Conservation (phyloP, 1,140 invertebrate species). For the Drosophila eugracilis region DNA sequence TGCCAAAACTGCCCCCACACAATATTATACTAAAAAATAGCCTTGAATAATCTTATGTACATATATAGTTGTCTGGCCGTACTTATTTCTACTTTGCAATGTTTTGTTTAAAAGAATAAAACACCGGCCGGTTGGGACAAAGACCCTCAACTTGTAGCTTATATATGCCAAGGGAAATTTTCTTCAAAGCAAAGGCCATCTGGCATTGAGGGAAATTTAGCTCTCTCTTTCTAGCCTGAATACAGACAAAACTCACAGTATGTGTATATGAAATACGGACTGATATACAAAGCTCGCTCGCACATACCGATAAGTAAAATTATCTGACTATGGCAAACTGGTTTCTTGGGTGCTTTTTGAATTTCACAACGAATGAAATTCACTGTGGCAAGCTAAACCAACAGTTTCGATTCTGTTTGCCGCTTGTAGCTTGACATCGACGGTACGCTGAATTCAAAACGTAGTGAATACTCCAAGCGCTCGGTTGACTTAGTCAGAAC, state of each 20-base stretch:
- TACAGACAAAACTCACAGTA: slow-evolving; percentile 11
- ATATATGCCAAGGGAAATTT: slow-evolving; percentile 32
- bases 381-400: slow-evolving; percentile 18
- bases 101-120: slow-evolving; percentile 16
- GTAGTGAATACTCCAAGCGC: slow-evolving; percentile 59
- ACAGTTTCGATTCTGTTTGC: slow-evolving; percentile 43
- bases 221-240: slow-evolving; percentile 19
- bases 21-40: slow-evolving; percentile 3
- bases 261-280: slow-evolving; percentile 1
- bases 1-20: not conserved
- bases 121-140: slow-evolving; percentile 48
- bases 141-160: slow-evolving; percentile 31
- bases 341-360: slow-evolving; percentile 74
- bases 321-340: slow-evolving; percentile 68
- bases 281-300: slow-evolving; percentile 32
- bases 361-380: slow-evolving; percentile 84
- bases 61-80: not conserved
- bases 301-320: slow-evolving; percentile 32
- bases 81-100: slow-evolving; percentile 1
- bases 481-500: slow-evolving; percentile 62
- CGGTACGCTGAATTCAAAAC: slow-evolving; percentile 33
- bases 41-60: not conserved
- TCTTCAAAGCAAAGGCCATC: slow-evolving; percentile 8
- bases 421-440: slow-evolving; percentile 4
- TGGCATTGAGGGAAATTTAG: slow-evolving; percentile 16